Evolutionary conservation across 2,113 vertebrate genomes (phyloP), one percentile per base, ranked within the genome.

Genomic region (Oncorhynchus keta): DNA sequence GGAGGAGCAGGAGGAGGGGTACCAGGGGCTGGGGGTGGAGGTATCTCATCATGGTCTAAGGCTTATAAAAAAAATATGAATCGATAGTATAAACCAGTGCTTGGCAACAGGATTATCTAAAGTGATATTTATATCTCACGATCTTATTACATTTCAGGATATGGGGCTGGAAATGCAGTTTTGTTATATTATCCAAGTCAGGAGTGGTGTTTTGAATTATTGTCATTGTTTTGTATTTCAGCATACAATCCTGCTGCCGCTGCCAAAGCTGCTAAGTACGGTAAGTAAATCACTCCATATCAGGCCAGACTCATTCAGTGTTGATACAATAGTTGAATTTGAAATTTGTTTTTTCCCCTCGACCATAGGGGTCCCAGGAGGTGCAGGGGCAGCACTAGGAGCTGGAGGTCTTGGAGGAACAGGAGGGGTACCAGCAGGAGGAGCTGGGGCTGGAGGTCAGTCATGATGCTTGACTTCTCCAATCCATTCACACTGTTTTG

Each of bases 1-100:
- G 84, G 84, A 4, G 84, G 70, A 0, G 78, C 72, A 16, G 85
- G 79, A 0, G 76, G 76, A 35, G 22, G 65, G 78, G 81, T 24
- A 49, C 65, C 48, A 6, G 74, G 74, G 28, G 49, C 55, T 61
- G 71, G 51, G n/a, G 70, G 13, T 55, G 51, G 39, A 45, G 79
- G 76, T 82, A 67, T 22, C 51, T 55, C 51, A 55, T 55, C 39
- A 45, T 12, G 39, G 39, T 45, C 39, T 45, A 45, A 3, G 9
- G 51, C 51, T 55, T 55, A 5, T 18, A 55, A 55, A 16, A 55
- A 24, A 24, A 24, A 24, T 24, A 55, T 55, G 51, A 4, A 18
- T 55, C 1, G 5, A 55, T 45, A 45, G 39, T 45, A 45, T 11
- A 45, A 45, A 45, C 39, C 9, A 12, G 39, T 55, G 16, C 16